Base-by-base conservation (phyloP, 2,797 vertebrate genomes). In the Rhadinocentrus ornatus region DNA sequence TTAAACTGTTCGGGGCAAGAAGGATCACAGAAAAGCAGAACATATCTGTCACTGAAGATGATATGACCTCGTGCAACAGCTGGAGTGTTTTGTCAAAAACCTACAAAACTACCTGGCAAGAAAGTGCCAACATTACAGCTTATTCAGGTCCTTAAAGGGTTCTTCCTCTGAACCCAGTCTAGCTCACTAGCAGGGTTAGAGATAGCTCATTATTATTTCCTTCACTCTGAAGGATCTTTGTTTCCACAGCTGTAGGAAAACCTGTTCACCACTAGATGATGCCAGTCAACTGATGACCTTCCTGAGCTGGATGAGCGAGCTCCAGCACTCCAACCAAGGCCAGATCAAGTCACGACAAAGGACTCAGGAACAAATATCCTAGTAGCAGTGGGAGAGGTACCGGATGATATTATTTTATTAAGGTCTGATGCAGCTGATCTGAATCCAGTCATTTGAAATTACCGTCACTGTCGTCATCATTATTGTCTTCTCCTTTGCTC, bases 181-280 rank as follows among this genome's bases (percentile, higher is more conserved):
- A 41, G 16, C 39, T 41, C 39, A 16, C 13, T 11, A 16, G 39
- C 11, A 39, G 37, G 13, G 13, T 41, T 44, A 18, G 39, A 44
- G 5, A 18, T 1, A 44, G 1, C 3, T 18, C 39, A 3, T 18
- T 4, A 44, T 5, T 44, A 10, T 22, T 48, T 22, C n/a, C 20
- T 2, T n/a, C 46, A 22, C 20, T 20, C 13, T n/a, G 46, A 48
- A 20, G 1, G 6, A 48, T 9, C 5, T n/a, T 9, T 48, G 18
- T 20, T 48, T n/a, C 9, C n/a, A 48, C 29, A 59, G 61, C 46
- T 57, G 75, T 60, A 80, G 32, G 61, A 29, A 24, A 34, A 2
- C 5, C 13, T 59, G 67, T 1, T 0, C 26, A 31, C 80, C 84
- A 88, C 78, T 69, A 41, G 81, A 71, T 73, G 81, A 80, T 13